phyloP scores from a whole-genome alignment of 2,888 invertebrate genomes.

The Cryptus viduatorius region DNA sequence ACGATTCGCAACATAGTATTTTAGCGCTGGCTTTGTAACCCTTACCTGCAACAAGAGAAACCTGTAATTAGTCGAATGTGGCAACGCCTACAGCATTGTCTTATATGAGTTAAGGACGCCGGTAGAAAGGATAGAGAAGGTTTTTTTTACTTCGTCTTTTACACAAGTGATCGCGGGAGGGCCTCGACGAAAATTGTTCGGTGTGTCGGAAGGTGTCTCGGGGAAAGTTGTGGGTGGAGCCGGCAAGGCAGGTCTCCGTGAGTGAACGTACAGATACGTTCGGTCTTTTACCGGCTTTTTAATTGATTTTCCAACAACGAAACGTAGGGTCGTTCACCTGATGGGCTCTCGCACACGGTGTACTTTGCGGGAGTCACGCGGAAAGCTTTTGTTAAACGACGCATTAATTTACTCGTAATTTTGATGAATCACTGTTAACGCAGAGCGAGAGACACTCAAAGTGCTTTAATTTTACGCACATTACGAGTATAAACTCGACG shows the following conservation, averaged over 20 bases:
- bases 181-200: constrained; percentile 23
- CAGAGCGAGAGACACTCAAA: neutral
- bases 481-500: neutral
- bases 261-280: constrained; percentile 7
- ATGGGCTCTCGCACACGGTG: constrained; percentile 32
- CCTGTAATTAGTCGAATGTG: constrained; percentile 64
- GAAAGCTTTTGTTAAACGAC: constrained; percentile 31
- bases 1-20: constrained; percentile 48
- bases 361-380: neutral
- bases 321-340: constrained; percentile 60
- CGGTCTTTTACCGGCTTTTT: constrained; percentile 56
- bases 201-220: constrained; percentile 9
- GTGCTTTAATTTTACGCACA: neutral
- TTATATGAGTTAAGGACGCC: constrained; percentile 38
- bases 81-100: constrained; percentile 52
- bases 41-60: constrained; percentile 80
- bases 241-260: constrained; percentile 60
- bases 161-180: neutral
- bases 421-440: neutral
- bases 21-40: constrained; percentile 53
- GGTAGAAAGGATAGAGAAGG: constrained; percentile 32
- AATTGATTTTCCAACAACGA: constrained; percentile 56
- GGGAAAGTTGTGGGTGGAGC: constrained; percentile 59
- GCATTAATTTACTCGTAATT: neutral
- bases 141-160: constrained; percentile 23